Base-by-base conservation (phyloP, 1,140 invertebrate species). In the Brachionus sp. region DNA sequence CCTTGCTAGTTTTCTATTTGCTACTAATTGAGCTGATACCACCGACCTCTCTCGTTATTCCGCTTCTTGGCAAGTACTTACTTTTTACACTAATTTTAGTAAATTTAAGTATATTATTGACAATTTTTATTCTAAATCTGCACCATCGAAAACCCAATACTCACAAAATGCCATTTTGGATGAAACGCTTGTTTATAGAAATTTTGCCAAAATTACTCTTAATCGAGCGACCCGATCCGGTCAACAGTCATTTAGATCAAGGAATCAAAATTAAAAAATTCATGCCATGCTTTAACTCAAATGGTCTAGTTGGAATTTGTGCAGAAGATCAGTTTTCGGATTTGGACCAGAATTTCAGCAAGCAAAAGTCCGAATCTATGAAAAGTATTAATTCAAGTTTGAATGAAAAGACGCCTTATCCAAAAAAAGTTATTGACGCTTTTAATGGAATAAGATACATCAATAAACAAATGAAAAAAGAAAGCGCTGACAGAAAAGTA, bases 21-120 rank as follows among this genome's bases (percentile, higher is more conserved):
- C 91, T 99, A 87, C 93, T 99, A 70, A 96, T 97, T 73, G 95
- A 97, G 90, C 97, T 98, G 85, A 98, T 99, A 86, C 97, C 98
- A 9, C 97, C 98, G 6, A 99, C 97, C 29, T 98, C 95, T 23
- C 91, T 98, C 84, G 96, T 98, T 33, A 96, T 99, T 64, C 97
- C 97, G 19, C 91, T 99, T 13, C 92, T 99, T 78, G 97, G 97
- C 84, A 98, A 98, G 91, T 99, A 99, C 91, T 92, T 99, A 50
- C 92, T 99, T 87, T 99, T 99, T 89, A 98, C 98, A 75, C 98
- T 99, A 96, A 97, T 99, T 87, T 92, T 99, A 83, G 97, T 99
- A 82, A 98, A 97, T 44, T 91, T 98, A 66, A 98, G 97, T 25
- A 98, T 98, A 90, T 95, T 97, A 88, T 95, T 98, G 85, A 98